A percentile compares a stretch with the other conserved stretches of the same genome.
Conservation (phyloP, 2,113 vertebrate species). For the Antennarius striatus region DNA sequence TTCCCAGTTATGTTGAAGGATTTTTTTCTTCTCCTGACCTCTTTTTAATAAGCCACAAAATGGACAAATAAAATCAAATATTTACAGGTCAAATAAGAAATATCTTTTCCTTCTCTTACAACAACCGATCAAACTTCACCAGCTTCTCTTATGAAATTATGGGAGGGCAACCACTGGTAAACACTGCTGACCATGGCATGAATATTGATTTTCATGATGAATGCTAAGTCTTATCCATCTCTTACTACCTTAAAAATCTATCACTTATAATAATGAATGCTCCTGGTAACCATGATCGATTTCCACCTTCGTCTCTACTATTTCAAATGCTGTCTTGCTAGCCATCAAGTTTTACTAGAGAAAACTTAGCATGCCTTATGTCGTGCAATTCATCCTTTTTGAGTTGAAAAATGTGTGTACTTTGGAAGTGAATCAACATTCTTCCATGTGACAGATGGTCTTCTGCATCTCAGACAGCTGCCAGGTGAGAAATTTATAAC, state of each 20-base stretch:
- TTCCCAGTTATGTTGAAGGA: too few species aligned
- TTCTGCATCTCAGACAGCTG: constrained; percentile 59
- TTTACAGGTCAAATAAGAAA: too few species aligned
- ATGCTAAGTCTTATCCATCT: neutral
- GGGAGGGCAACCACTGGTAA: too few species aligned
- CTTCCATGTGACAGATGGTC: constrained; percentile 70
- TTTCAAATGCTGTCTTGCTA: constrained; percentile 11
- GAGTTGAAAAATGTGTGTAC: constrained; percentile 40
- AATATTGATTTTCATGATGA: constrained; percentile 7
- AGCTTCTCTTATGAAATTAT: too few species aligned
- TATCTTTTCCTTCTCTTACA: too few species aligned
- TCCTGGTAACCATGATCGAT: constrained; percentile 34
- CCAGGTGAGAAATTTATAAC: constrained; percentile 66
- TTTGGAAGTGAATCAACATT: constrained; percentile 53
- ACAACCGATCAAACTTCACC: too few species aligned
- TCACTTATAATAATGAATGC: neutral
- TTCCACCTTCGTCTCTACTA: constrained; percentile 21
- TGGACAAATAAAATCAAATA: too few species aligned
- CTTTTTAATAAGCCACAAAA: too few species aligned
- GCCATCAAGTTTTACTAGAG: constrained; percentile 37
- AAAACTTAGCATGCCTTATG: constrained; percentile 20
- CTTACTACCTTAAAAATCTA: too few species aligned
- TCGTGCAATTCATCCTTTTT: constrained; percentile 30
- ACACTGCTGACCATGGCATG: too few species aligned
- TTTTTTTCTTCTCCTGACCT: too few species aligned